These are phyloP conservation scores for Bembecia ichneumoniformis DNA, from an alignment of 2,888 invertebrate genomes.

Conservation along the genomic window DNA sequence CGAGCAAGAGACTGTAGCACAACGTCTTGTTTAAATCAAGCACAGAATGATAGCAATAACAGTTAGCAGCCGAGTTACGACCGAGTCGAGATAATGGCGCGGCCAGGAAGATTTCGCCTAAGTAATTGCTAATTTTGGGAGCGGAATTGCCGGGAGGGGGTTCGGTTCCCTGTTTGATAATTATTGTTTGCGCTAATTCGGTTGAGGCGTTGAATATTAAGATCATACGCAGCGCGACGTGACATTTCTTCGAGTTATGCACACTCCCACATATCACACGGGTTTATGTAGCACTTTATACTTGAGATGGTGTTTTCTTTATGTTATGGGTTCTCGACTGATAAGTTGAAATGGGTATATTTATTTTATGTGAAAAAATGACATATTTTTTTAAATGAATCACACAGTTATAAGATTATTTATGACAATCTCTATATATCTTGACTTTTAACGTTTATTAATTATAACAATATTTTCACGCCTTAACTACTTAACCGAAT, in stretches of 20 bases:
- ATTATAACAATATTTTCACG: no score
- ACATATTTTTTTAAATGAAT: no score
- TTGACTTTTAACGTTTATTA: no score
- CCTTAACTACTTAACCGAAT: no score
- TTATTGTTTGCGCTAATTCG: constrained; percentile 37
- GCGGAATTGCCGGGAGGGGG: constrained; percentile 17
- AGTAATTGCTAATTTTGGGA: constrained; percentile 63
- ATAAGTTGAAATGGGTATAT: no score
- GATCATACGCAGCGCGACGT: not conserved
- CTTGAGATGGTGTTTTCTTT: no score
- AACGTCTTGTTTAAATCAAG: constrained; percentile 67
- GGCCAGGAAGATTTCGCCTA: constrained; percentile 48
- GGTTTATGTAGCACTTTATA: no score
- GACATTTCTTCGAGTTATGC: not conserved
- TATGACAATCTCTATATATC: no score
- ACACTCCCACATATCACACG: no score
- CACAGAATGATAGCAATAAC: constrained; percentile 61
- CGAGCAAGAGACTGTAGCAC: constrained; percentile 29
- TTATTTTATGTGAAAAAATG: no score
- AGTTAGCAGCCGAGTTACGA: constrained; percentile 57
- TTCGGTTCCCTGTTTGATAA: constrained; percentile 22
- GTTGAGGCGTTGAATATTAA: not conserved
- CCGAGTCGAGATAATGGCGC: constrained; percentile 47
- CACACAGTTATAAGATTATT: no score
- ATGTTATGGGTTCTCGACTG: no score